Percentiles rank a stretch among this genome's conserved stretches.
Conservation (phyloP, 2,888 invertebrate genomes). For the Drosophila infuscata region DNA sequence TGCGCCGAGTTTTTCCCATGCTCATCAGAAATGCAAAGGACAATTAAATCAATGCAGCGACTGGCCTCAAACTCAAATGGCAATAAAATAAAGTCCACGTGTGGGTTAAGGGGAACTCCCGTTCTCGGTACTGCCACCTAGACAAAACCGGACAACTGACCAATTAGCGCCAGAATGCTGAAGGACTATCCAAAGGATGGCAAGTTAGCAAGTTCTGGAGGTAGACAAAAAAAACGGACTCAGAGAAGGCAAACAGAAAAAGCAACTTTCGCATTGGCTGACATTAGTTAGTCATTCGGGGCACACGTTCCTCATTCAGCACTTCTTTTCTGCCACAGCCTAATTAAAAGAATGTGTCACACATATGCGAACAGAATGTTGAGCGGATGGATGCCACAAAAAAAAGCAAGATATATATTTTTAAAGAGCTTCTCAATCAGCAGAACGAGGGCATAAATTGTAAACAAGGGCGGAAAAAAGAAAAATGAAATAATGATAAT, state of each 20-base stretch:
- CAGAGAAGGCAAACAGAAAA: constrained; percentile 38
- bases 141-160: constrained; percentile 53
- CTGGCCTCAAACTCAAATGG: constrained; percentile 14
- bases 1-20: neutral
- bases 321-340: constrained; percentile 17
- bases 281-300: constrained; percentile 46
- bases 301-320: constrained; percentile 29
- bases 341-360: constrained; percentile 57
- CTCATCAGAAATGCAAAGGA: constrained; percentile 24
- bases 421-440: constrained; percentile 30
- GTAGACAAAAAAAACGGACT: constrained; percentile 18
- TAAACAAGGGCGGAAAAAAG: constrained; percentile 29
- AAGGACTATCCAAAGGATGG: constrained; percentile 18
- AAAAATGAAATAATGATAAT: constrained; percentile 36
- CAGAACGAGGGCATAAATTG: constrained; percentile 35
- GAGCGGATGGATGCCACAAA: constrained; percentile 5
- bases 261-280: constrained; percentile 46
- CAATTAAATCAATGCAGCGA: constrained; percentile 37
- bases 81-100: constrained; percentile 29
- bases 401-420: neutral
- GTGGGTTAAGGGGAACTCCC: neutral
- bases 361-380: neutral
- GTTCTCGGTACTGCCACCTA: constrained; percentile 6
- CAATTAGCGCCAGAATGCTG: constrained; percentile 54
- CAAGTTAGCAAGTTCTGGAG: constrained; percentile 25